Base-by-base conservation (phyloP, 2,797 vertebrate genomes). In the Orestias chungarensis region DNA sequence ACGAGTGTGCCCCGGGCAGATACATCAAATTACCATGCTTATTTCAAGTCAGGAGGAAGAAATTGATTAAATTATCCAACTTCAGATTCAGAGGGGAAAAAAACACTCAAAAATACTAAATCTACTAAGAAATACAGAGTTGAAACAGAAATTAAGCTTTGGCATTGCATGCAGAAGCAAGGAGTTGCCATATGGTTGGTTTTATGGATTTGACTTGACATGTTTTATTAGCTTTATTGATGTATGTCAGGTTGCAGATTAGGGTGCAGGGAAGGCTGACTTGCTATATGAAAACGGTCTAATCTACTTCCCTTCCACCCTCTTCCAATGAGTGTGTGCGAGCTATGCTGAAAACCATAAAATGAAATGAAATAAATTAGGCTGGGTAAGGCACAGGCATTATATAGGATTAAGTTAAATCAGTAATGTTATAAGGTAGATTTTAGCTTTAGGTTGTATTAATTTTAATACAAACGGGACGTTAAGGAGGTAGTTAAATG, bases 221-320 rank as follows among this genome's bases (percentile, higher is more conserved):
- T 42, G 62, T 74, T n/a, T n/a, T 78, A 78, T 84, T 68, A 83
- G 88, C 72, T 87, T 87, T 82, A 88, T 76, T 86, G 78, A 80
- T 85, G 80, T 84, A 83, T 88, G 82, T 85, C 81, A 76, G 72
- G 68, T 91, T 90, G 71, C 70, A 85, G 88, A 86, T 90, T 82
- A 64, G 10, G 4, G 4, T 62, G 35, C 66, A 65, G 66, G 38
- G 77, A 49, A 61, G 68, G 25, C 59, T 79, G 81, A 85, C 83
- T 87, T 75, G 70, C 80, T 76, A 77, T 77, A 70, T 79, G 64
- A 49, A 78, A 82, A 79, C 31, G 3, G 35, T 67, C 33, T 91
- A 86, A 91, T 88, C 88, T 66, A 44, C 69, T 85, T 82, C 68
- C 80, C 82, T 76, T 73, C 79, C 47, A 49, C 14, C 29, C 70